Base-by-base conservation (phyloP, 2,797 vertebrate species). In the Helicolenus hilgendorfi region DNA sequence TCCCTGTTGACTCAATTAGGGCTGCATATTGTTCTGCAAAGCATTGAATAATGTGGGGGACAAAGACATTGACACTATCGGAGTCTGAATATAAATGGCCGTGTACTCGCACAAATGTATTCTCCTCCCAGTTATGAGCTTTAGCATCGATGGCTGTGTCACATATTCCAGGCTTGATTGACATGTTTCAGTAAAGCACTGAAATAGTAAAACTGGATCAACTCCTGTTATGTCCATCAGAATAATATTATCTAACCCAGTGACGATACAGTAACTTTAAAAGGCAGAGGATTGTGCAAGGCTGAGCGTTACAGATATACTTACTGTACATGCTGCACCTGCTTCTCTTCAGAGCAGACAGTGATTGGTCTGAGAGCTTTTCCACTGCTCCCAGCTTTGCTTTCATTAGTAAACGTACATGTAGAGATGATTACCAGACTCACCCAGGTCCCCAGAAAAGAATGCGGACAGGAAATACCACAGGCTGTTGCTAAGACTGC, bases 1-100 rank as follows among this genome's bases (percentile, higher is more conserved):
- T 94, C 92, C 92, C 91, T 62, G 77, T 81, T 91, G 92, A 87
- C 88, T 94, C 77, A 91, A 93, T 94, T 92, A 93, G 64, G 49
- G 65, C 71, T 78, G 79, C 75, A 88, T 87, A 87, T 92, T 92
- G 73, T 79, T 82, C 81, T 81, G 58, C 73, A 85, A 77, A 88
- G 72, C 78, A 84, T 36, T 77, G 91, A 90, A 90, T 88, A 85
- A 87, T 91, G 68, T 73, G 18, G 27, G 33, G 35, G 15, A 83
- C 71, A 65, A n/a, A 65, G 24, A 79, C 84, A 83, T 5, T 79
- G 83, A 87, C 72, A 72, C 24, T 7, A 62, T 53, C 59, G 69
- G 22, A 63, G 58, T 69, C 20, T 90, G 85, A 88, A 92, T 90
- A 79, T 83, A 75, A 89, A 92, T 85, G 18, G 63, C 35, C 26